Evolutionary conservation across 1,140 invertebrate genomes (phyloP).

Genomic region (Drosophila arizonae): DNA sequence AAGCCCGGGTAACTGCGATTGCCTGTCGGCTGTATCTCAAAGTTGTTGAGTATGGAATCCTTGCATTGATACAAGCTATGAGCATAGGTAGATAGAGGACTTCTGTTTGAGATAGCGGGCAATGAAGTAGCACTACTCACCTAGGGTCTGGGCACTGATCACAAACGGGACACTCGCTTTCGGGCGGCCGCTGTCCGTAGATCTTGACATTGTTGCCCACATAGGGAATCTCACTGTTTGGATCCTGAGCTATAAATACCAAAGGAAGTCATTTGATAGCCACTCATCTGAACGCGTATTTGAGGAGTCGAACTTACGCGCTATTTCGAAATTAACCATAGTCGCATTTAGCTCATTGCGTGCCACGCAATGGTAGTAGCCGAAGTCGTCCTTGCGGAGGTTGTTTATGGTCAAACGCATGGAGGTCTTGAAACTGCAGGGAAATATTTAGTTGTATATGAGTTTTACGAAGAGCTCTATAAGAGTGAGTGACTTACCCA

Average conservation of each 20-base stretch:
- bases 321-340: conserved; percentile 89
- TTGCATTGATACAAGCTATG: conserved; percentile 84
- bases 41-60: conserved; percentile 84
- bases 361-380: conserved; percentile 91
- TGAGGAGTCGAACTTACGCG: conserved; percentile 84
- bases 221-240: conserved; percentile 78
- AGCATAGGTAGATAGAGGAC: background rate
- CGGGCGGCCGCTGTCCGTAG: conserved; percentile 85
- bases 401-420: conserved; percentile 91
- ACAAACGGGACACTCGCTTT: conserved; percentile 85
- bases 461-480: background rate
- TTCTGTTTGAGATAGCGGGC: no score
- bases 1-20: conserved; percentile 85
- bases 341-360: conserved; percentile 92
- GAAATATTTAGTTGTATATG: background rate
- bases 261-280: no score
- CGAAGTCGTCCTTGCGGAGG: conserved; percentile 86
- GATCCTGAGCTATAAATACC: conserved; percentile 67
- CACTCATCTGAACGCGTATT: background rate
- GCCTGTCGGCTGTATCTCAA: conserved; percentile 85
- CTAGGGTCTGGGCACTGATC: conserved; percentile 84
- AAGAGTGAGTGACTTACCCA: conserved; percentile 57
- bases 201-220: conserved; percentile 82
- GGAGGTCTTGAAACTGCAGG: conserved; percentile 68
- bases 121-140: conserved; percentile 25